A percentile compares a stretch with the other conserved stretches of the same genome.
These are phyloP conservation scores for Pseudonaja textilis DNA, from an alignment of 2,113 vertebrate species.

Conservation along the genomic window DNA sequence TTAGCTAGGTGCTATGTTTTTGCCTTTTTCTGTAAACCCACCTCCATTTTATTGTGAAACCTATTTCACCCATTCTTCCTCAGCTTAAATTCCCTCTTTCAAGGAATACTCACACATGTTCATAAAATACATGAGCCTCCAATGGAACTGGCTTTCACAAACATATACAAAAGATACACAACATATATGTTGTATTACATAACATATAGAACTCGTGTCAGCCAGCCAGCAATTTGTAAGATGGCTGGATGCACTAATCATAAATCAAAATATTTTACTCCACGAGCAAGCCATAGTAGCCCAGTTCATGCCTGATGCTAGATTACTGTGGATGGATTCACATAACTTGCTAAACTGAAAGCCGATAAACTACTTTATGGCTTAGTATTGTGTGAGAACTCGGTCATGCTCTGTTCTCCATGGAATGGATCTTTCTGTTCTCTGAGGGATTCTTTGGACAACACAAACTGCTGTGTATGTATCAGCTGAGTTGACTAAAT, in stretches of 20 bases:
- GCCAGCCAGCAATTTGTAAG: background rate
- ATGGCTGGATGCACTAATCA: background rate
- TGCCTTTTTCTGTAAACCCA: background rate
- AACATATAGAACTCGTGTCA: background rate
- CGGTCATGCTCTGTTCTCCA: background rate
- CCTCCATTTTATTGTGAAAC: background rate
- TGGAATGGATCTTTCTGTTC: background rate
- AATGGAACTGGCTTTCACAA: background rate
- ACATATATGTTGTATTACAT: too few species aligned
- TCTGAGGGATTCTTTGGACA: conserved; percentile 7
- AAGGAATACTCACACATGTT: background rate
- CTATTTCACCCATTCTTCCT: background rate
- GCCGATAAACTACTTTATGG: background rate
- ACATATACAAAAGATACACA: background rate
- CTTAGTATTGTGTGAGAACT: background rate
- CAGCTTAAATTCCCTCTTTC: background rate
- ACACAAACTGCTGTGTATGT: background rate
- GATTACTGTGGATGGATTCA: background rate
- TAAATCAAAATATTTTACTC: background rate
- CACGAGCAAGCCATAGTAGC: background rate
- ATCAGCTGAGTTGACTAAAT: background rate
- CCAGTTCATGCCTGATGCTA: background rate
- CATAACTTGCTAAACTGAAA: background rate
- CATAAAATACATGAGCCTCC: background rate
- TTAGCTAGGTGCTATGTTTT: background rate